A percentile compares a stretch with the other conserved stretches of the same genome.
Conservation (phyloP, 2,797 vertebrate genomes). For the Diglossa cyanea region DNA sequence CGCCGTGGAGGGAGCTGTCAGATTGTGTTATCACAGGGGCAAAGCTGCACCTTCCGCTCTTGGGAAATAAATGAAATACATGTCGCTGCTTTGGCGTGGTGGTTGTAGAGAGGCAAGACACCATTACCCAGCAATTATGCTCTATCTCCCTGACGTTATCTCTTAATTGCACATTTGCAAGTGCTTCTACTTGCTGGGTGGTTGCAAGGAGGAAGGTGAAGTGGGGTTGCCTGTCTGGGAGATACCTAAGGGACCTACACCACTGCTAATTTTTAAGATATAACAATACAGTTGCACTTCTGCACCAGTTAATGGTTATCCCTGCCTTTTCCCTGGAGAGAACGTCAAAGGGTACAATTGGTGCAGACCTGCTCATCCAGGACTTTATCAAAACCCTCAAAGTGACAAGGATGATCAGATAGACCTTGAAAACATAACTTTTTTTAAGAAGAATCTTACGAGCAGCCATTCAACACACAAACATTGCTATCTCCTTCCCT, state of each 20-base stretch:
- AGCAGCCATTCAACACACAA: not conserved
- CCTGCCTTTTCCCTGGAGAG: not conserved
- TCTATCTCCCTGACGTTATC: slow-evolving; percentile 8
- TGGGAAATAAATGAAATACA: slow-evolving; percentile 30
- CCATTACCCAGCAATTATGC: slow-evolving; percentile 42
- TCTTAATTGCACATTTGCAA: slow-evolving; percentile 34
- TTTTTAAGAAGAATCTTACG: not conserved
- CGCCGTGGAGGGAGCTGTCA: not conserved
- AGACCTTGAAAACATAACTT: not conserved
- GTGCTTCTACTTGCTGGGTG: not conserved
- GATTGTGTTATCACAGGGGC: not conserved
- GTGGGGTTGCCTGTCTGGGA: not conserved
- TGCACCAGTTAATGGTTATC: not conserved
- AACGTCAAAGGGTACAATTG: not conserved
- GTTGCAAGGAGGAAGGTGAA: slow-evolving; percentile 17
- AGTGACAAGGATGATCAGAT: not conserved
- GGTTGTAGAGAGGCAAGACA: not conserved
- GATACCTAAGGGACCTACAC: not conserved
- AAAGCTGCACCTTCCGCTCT: slow-evolving; percentile 4
- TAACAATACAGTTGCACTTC: not conserved
- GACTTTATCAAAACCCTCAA: not conserved
- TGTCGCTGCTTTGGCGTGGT: not conserved
- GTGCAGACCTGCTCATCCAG: not conserved
- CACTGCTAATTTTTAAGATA: not conserved
- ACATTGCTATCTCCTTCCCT: not conserved